These are phyloP conservation scores for Molossus molossus DNA, from an alignment of 2,797 vertebrate species.

Conservation along the genomic window DNA sequence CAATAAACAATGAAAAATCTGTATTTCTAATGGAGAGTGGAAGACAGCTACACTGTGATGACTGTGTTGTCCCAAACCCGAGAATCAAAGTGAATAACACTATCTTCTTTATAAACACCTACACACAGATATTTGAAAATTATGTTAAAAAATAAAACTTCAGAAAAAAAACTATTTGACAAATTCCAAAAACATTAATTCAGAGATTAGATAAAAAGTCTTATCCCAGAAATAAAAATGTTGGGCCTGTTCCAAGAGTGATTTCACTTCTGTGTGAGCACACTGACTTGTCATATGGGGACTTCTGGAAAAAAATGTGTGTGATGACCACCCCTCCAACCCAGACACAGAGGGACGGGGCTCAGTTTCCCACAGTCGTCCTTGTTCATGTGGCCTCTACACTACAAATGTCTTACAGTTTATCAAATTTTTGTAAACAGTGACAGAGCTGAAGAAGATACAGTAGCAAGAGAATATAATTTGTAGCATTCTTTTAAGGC, in stretches of 20 bases:
- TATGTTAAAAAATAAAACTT: not conserved
- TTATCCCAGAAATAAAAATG: not conserved
- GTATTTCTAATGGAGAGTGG: not conserved
- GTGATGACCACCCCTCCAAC: too few species aligned
- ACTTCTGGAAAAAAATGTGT: not conserved
- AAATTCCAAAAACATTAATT: not conserved
- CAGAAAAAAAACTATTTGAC: not conserved
- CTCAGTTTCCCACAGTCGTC: not conserved
- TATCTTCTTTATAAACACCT: slow-evolving; percentile 23
- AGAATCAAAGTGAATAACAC: not conserved
- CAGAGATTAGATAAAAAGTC: not conserved
- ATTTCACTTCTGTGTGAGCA: not conserved
- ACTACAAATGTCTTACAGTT: not conserved
- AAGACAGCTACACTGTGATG: not conserved
- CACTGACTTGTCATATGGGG: not conserved
- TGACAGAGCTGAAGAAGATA: not conserved
- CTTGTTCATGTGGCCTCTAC: not conserved
- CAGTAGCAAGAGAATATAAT: not conserved
- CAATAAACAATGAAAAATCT: not conserved
- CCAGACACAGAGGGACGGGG: not conserved
- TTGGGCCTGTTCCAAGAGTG: not conserved
- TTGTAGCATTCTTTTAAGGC: not conserved
- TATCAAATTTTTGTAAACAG: slow-evolving; percentile 29
- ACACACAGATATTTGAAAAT: not conserved
- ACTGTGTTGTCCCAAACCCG: not conserved